phyloP scores from a whole-genome alignment of 2,797 vertebrate genomes.

The Microctenopoma lineatum region DNA sequence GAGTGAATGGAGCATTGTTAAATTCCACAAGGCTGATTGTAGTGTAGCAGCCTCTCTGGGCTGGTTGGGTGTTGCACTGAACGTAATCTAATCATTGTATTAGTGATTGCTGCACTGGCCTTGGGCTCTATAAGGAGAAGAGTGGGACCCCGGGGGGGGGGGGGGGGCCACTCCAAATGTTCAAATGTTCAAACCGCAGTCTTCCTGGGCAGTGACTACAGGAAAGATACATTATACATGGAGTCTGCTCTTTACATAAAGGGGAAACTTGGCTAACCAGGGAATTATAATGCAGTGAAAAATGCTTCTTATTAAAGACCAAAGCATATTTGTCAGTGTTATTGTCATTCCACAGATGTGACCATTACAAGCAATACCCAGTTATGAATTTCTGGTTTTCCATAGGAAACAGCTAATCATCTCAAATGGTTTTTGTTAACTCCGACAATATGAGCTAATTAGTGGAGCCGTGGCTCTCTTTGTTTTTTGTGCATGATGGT shows the following conservation, averaged over 20 bases:
- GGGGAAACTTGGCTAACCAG: not conserved
- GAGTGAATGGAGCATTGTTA: too few relatives aligned
- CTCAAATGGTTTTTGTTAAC: not conserved
- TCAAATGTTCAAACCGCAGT: not conserved
- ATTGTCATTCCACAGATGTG: not conserved
- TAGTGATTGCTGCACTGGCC: too few relatives aligned
- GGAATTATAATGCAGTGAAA: conserved; percentile 1
- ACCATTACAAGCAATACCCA: conserved; percentile 4
- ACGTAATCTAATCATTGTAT: not conserved
- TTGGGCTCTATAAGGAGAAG: too few relatives aligned
- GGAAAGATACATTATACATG: not conserved
- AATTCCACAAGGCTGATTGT: too few relatives aligned
- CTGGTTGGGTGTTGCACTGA: not conserved
- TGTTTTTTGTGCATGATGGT: not conserved
- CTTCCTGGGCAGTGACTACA: not conserved
- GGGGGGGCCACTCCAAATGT: not conserved
- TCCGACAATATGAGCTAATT: not conserved
- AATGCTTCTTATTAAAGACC: not conserved
- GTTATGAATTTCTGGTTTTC: conserved; percentile 2
- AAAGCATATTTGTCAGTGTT: conserved; percentile 1
- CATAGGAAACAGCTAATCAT: not conserved
- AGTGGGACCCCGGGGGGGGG: not conserved
- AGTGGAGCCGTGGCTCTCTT: not conserved
- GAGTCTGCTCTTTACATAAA: not conserved
- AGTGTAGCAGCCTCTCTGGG: not conserved